Evolutionary conservation across 2,797 vertebrate genomes (phyloP), one percentile per base, ranked within the genome.

Genomic region (Platyrinchus mystaceus): DNA sequence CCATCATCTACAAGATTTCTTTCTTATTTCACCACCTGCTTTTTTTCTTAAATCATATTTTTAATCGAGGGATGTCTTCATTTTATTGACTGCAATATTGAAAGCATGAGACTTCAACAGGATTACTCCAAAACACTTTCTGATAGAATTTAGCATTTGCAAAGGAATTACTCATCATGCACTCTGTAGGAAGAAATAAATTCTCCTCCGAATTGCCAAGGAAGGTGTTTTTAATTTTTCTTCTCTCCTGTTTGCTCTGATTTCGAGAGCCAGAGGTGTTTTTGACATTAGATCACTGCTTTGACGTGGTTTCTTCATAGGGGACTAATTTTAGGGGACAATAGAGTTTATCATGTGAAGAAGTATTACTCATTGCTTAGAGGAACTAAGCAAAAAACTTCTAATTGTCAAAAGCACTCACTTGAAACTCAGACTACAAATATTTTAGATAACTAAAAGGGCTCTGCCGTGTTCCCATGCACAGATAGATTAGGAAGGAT

Each of bases 241-340:
- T 30, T 60, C 49, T 74, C 12, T 91, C 58, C 81, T 85, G 49
- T 96, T 96, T 95, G 71, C 91, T 84, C 75, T 87, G 37, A 36
- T 80, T 97, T 95, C 46, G 50, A 78, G 62, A 88, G 62, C 76
- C 89, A 85, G 89, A 81, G 84, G 86, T 87, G 62, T 66, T 96
- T 95, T 85, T 94, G 82, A 81, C 62, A 86, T 93, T 87, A 92
- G 82, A 97, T 94, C 76, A 93, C 23, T 94, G 53, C 73, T 74
- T 86, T 96, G 94, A 92, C 26, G 47, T 95, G 73, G 36, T 94
- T 95, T 91, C 89, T 96, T 95, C 85, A 94, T 46, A 88, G 87
- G 89, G 73, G 89, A 84, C 71, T 93, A 89, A 90, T 96, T 95
- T 97, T 91, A 93, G 73, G 41, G 71, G 62, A 73, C 92, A 95